A percentile compares a stretch with the other conserved stretches of the same genome.
These are phyloP conservation scores for Drosophila pseudotakahashii DNA, from an alignment of 2,888 invertebrate genomes.

Conservation along the genomic window DNA sequence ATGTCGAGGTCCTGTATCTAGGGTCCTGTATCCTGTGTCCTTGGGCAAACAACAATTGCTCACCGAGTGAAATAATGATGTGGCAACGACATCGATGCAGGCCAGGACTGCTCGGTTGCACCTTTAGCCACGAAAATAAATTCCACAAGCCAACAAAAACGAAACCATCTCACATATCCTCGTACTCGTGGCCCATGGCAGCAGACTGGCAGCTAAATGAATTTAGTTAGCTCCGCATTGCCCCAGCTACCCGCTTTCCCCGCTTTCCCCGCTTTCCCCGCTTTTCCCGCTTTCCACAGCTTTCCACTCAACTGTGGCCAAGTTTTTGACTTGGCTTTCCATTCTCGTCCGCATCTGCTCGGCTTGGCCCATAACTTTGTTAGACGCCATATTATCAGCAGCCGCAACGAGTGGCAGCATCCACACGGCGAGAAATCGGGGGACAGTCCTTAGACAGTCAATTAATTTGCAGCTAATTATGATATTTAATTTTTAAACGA, in stretches of 20 bases:
- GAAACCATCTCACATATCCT: conserved; percentile 11
- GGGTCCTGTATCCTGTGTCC: conserved; percentile 32
- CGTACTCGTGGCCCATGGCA: conserved; percentile 12
- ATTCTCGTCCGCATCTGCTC: conserved; percentile 42
- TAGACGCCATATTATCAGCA: conserved; percentile 46
- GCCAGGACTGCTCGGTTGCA: conserved; percentile 41
- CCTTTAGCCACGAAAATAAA: conserved; percentile 52
- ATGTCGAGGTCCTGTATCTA: conserved; percentile 17
- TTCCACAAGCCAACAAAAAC: conserved; percentile 12
- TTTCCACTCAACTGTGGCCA: conserved; percentile 23
- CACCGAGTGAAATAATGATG: conserved; percentile 62
- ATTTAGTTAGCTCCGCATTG: conserved; percentile 41
- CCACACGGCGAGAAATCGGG: conserved; percentile 20
- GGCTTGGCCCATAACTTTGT: conserved; percentile 49
- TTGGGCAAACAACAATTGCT: conserved; percentile 58
- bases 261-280: neutral
- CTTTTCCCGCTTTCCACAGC: neutral
- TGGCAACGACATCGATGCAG: conserved; percentile 54
- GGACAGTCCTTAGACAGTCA: too few relatives aligned
- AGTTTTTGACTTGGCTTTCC: conserved; percentile 48
- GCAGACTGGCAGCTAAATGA: conserved; percentile 43
- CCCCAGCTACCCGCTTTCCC: neutral
- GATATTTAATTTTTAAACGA: too few relatives aligned
- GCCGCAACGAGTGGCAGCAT: conserved; percentile 32
- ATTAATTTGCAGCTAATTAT: too few relatives aligned